A percentile compares a stretch with the other conserved stretches of the same genome.
Conservation (phyloP, 2,113 vertebrate species). For the Glareola pratincola region DNA sequence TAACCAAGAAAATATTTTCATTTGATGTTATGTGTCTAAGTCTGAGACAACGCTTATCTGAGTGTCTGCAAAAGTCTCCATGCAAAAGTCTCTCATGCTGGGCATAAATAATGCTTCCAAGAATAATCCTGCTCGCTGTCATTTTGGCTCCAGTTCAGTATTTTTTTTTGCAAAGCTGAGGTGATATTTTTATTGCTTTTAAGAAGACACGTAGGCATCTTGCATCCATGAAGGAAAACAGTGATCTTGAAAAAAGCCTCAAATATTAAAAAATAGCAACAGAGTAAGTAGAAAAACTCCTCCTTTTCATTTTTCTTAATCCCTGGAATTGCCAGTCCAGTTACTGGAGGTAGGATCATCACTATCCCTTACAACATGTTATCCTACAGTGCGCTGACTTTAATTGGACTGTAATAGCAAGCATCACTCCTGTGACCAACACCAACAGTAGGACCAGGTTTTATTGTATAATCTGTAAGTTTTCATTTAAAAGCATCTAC, state of each 20-base stretch:
- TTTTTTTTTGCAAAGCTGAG: neutral
- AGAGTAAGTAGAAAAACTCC: neutral
- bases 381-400: neutral
- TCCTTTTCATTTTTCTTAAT: neutral
- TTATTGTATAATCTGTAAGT: neutral
- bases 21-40: neutral
- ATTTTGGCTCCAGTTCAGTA: neutral
- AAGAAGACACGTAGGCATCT: neutral
- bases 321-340: neutral
- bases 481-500: neutral
- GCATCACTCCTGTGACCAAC: neutral
- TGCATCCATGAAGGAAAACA: neutral
- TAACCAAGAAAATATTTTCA: neutral
- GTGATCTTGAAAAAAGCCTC: neutral
- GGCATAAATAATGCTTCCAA: slow-evolving; percentile 27
- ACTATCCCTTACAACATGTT: neutral
- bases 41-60: neutral
- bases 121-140: neutral
- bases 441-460: neutral
- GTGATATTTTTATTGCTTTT: neutral
- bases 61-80: neutral
- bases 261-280: neutral
- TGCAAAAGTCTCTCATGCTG: neutral
- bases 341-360: neutral
- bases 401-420: neutral